Conservation (phyloP, 2,797 vertebrate species). For the Hirundo rustica region DNA sequence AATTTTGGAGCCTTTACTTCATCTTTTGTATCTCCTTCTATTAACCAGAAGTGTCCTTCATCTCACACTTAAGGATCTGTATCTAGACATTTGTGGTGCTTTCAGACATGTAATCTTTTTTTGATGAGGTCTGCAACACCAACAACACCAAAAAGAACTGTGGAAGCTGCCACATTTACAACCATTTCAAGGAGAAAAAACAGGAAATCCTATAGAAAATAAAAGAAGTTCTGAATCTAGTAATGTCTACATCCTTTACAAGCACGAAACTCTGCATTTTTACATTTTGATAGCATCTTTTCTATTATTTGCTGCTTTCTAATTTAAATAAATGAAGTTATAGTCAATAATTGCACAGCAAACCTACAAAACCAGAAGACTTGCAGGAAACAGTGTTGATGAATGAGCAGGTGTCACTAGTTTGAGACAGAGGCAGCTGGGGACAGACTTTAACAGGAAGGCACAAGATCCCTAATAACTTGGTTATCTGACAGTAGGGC, state of each 20-base stretch:
- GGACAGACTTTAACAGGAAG: not conserved
- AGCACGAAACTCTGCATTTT: not conserved
- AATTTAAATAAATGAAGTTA: not conserved
- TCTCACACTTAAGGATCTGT: not conserved
- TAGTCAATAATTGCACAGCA: not conserved
- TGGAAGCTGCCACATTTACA: not conserved
- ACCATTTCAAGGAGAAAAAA: not conserved
- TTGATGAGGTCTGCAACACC: not conserved
- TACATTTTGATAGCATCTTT: not conserved
- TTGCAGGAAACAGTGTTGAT: fast-evolving
- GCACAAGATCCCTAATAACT: not conserved
- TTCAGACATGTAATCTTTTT: not conserved
- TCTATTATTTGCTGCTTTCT: not conserved
- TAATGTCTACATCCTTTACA: not conserved
- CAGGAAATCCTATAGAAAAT: not conserved
- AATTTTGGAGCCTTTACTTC: not conserved
- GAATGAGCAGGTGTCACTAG: not conserved
- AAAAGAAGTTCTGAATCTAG: not conserved
- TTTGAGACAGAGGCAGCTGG: not conserved
- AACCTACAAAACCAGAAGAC: not conserved
- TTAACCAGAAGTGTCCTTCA: not conserved
- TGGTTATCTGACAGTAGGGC: fast-evolving
- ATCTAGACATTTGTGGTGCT: not conserved
- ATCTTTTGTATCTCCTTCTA: not conserved
- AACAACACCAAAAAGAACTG: fast-evolving